These are phyloP conservation scores for Drosophila azteca DNA, from an alignment of 1,140 invertebrate genomes.

Conservation along the genomic window DNA sequence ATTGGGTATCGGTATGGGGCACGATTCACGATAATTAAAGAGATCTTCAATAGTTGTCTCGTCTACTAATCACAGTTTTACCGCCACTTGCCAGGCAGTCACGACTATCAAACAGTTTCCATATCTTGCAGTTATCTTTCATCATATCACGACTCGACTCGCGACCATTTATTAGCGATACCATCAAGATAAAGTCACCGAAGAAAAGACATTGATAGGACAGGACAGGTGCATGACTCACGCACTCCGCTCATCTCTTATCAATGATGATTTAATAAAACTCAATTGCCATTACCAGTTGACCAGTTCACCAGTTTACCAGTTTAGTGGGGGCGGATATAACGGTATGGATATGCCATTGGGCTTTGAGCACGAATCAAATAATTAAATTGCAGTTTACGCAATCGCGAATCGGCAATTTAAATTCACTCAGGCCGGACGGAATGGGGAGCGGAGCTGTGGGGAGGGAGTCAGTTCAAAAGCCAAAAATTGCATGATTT, in stretches of 20 bases:
- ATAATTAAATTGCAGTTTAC: slow-evolving; percentile 70
- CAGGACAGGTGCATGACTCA: too few relatives aligned
- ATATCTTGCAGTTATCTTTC: too few relatives aligned
- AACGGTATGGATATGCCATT: background rate
- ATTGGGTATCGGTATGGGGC: too few relatives aligned
- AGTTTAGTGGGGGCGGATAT: slow-evolving; percentile 7
- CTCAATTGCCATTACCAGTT: slow-evolving; percentile 27
- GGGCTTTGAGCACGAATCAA: slow-evolving; percentile 41
- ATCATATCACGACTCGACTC: too few relatives aligned
- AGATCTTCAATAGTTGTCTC: too few relatives aligned
- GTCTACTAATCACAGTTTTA: too few relatives aligned
- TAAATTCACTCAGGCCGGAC: slow-evolving; percentile 58
- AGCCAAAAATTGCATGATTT: slow-evolving; percentile 60
- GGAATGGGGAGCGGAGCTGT: slow-evolving; percentile 12
- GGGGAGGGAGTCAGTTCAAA: slow-evolving; percentile 25
- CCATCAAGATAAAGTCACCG: too few relatives aligned
- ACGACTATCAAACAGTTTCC: background rate
- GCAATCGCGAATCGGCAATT: slow-evolving; percentile 66
- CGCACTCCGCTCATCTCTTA: too few relatives aligned
- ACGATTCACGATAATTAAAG: too few relatives aligned
- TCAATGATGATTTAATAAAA: slow-evolving; percentile 33
- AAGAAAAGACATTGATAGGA: background rate
- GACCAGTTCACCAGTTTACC: background rate
- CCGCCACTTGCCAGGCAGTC: too few relatives aligned
- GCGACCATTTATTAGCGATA: background rate